Evolutionary conservation across 2,113 vertebrate species (phyloP).

Genomic region (Malurus melanocephalus): DNA sequence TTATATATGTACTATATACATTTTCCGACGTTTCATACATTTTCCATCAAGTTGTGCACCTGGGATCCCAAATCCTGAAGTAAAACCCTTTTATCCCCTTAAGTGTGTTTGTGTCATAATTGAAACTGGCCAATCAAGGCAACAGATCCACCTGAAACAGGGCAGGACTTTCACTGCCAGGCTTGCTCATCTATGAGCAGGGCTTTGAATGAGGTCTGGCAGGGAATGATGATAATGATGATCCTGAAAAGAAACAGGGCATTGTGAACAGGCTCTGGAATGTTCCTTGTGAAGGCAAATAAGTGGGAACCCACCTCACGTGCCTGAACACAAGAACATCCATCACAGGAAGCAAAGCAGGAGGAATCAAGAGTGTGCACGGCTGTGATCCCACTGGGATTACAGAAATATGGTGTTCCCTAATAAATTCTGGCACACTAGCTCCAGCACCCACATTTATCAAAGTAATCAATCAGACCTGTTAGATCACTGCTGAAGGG

Average conservation of each 20-base stretch:
- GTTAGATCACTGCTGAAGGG: not conserved
- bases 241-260: not conserved
- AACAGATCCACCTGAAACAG: not conserved
- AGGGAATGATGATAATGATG: not conserved
- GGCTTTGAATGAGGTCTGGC: not conserved
- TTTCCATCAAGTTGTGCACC: too few relatives aligned
- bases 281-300: too few relatives aligned
- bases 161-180: not conserved
- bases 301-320: too few relatives aligned
- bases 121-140: too few relatives aligned
- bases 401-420: not conserved
- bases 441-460: not conserved
- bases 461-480: not conserved
- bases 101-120: too few relatives aligned
- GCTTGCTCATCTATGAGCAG: not conserved
- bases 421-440: not conserved
- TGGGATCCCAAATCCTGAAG: too few relatives aligned
- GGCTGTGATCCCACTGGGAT: not conserved
- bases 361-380: not conserved
- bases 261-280: not conserved
- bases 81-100: too few relatives aligned
- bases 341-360: accelerated
- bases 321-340: not conserved
- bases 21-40: too few relatives aligned
- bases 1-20: too few relatives aligned